Percentiles rank a stretch among this genome's conserved stretches.
phyloP scores from a whole-genome alignment of 2,888 invertebrate species.

The Diarsia mendica region DNA sequence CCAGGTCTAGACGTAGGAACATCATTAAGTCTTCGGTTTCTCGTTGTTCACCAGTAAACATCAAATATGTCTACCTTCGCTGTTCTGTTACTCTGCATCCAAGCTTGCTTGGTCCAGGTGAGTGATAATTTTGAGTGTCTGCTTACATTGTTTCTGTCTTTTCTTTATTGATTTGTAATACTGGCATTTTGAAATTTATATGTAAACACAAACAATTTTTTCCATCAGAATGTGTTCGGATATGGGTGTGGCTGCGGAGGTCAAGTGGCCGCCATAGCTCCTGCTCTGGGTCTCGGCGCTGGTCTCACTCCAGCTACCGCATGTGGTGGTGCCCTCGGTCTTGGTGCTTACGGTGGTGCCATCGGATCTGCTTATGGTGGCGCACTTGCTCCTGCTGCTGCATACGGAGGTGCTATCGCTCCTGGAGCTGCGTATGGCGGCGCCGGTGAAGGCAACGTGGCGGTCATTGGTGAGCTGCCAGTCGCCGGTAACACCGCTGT shows the following conservation, averaged over 20 bases:
- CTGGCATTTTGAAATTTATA: too few relatives aligned
- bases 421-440: slow-evolving; percentile 32
- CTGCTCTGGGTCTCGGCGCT: background rate
- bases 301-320: background rate
- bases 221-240: slow-evolving; percentile 23
- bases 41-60: too few relatives aligned
- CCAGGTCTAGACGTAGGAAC: too few relatives aligned
- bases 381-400: background rate
- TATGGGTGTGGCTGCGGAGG: slow-evolving; percentile 6
- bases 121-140: too few relatives aligned
- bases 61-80: too few relatives aligned
- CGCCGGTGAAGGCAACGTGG: slow-evolving; percentile 70
- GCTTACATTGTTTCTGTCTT: too few relatives aligned
- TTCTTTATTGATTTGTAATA: too few relatives aligned
- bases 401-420: slow-evolving; percentile 7
- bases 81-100: too few relatives aligned
- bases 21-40: too few relatives aligned
- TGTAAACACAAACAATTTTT: too few relatives aligned
- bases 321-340: background rate
- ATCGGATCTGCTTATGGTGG: background rate
- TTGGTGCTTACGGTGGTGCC: background rate
- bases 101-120: too few relatives aligned
- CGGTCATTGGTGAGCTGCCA: slow-evolving; percentile 68
- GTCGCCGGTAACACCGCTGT: slow-evolving; percentile 50
- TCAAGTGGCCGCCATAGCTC: background rate